Conservation (phyloP, 2,888 invertebrate species). For the Lamellibrachia columna region DNA sequence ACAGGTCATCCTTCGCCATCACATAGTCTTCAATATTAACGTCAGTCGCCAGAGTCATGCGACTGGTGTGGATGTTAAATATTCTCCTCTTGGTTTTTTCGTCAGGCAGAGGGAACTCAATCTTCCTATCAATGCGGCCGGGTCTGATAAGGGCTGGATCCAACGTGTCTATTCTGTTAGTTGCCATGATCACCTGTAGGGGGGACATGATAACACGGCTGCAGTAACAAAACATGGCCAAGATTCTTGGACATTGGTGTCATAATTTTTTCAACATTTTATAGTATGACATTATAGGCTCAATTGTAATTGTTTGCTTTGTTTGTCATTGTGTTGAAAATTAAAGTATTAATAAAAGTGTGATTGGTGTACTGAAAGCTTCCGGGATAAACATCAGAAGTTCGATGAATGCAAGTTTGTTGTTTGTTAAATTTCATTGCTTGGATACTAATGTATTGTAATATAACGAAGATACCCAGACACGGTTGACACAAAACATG, state of each 20-base stretch:
- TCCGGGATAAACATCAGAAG: not conserved
- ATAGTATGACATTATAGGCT: no score
- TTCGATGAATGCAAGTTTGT: not conserved
- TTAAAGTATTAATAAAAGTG: not conserved
- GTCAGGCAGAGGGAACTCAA: conserved; percentile 98
- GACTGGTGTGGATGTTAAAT: conserved; percentile 97
- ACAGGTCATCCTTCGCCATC: conserved; percentile 99
- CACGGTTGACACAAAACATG: not conserved
- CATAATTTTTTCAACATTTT: no score
- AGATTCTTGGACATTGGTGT: not conserved
- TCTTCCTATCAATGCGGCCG: conserved; percentile 98
- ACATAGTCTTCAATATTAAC: conserved; percentile 97
- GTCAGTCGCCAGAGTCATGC: conserved; percentile 97
- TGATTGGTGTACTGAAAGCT: not conserved
- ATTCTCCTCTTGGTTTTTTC: conserved; percentile 94
- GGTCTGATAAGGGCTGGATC: conserved; percentile 98
- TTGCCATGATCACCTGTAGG: conserved; percentile 66
- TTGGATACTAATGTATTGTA: no score
- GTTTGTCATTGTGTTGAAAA: no score
- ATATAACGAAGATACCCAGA: no score
- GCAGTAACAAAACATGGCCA: not conserved
- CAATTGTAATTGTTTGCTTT: no score
- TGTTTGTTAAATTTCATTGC: not conserved
- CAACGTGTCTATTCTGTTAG: conserved; percentile 90
- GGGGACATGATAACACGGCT: not conserved